A percentile compares a stretch with the other conserved stretches of the same genome.
phyloP scores from a whole-genome alignment of 2,113 vertebrate species.

The Diphyllodes magnificus region DNA sequence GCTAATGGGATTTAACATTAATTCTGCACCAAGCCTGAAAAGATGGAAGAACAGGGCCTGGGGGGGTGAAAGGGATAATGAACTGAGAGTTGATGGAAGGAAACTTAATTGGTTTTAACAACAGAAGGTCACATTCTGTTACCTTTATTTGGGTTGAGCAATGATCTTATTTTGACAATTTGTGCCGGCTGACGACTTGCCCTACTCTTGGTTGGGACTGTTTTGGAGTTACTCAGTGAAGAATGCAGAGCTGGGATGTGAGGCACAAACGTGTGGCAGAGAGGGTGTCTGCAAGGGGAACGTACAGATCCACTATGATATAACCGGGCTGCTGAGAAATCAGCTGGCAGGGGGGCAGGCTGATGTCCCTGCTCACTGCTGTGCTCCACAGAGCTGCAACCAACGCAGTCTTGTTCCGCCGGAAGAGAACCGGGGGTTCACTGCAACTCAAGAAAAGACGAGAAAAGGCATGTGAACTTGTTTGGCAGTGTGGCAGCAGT shows the following conservation, averaged over 20 bases:
- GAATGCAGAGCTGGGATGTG: neutral
- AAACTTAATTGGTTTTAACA: constrained; percentile 50
- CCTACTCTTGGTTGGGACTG: neutral
- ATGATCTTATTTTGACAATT: constrained; percentile 3
- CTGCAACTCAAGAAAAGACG: neutral
- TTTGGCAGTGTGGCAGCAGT: neutral
- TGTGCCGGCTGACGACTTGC: neutral
- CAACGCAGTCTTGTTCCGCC: neutral
- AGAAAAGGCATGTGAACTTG: neutral
- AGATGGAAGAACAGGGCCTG: constrained; percentile 29
- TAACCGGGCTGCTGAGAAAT: neutral
- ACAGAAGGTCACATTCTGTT: constrained; percentile 35
- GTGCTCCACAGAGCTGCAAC: neutral
- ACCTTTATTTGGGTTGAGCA: constrained; percentile 30
- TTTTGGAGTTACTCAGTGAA: neutral
- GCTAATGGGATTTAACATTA: constrained; percentile 47
- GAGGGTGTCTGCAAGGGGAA: neutral
- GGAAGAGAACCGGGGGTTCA: neutral
- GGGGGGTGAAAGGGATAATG: constrained; percentile 42
- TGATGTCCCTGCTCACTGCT: neutral
- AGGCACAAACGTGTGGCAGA: neutral
- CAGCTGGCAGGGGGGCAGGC: neutral
- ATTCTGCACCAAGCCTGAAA: constrained; percentile 17
- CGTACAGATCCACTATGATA: fast-evolving
- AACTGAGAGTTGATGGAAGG: constrained; percentile 34